Evolutionary conservation across 2,888 invertebrate genomes (phyloP).

Genomic region (Rosalia funebris): DNA sequence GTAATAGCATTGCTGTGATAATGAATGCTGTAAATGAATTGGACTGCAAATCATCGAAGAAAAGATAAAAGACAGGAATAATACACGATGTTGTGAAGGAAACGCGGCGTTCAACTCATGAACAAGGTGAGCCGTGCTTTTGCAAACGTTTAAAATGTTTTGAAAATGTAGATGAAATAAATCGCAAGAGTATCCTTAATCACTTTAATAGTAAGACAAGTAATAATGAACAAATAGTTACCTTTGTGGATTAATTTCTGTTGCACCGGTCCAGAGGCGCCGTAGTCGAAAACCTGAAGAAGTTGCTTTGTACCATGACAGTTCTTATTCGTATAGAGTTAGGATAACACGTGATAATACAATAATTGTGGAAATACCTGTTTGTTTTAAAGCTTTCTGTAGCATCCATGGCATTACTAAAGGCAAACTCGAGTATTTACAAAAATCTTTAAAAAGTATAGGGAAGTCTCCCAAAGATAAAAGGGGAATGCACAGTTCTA

Average conservation of each 20-base stretch:
- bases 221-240: conserved; percentile 6
- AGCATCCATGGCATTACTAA: conserved; percentile 15
- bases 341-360: neutral
- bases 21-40: neutral
- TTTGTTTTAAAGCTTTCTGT: neutral
- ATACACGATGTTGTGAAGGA: conserved; percentile 7
- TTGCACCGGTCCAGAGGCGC: neutral
- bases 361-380: neutral
- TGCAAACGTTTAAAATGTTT: conserved; percentile 13
- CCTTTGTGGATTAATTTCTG: neutral
- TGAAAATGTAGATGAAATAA: neutral
- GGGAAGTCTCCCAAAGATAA: conserved; percentile 8
- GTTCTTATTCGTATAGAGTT: neutral
- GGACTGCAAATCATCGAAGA: neutral
- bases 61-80: conserved; percentile 9
- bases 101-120: neutral
- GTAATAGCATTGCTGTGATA: too few species aligned
- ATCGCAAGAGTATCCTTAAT: neutral
- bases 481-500: conserved; percentile 6
- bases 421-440: conserved; percentile 14
- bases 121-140: neutral
- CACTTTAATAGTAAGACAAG: neutral
- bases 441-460: conserved; percentile 11
- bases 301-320: neutral
- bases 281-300: neutral